Base-by-base conservation (phyloP, 2,888 invertebrate genomes). In the Pseudococcus longispinus region DNA sequence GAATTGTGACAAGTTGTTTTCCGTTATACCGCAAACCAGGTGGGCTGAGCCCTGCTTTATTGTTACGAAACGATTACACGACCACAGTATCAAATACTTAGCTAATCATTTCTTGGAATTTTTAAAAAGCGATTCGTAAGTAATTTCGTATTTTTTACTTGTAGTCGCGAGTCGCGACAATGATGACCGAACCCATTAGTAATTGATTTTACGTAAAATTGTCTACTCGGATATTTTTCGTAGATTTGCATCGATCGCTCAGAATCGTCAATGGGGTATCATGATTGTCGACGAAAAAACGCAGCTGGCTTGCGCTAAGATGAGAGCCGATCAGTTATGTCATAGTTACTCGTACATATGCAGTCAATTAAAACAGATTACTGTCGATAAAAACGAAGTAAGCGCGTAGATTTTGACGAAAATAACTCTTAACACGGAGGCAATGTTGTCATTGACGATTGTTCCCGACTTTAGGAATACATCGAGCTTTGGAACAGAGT, bases 41-140 rank as follows among this genome's bases (percentile, higher is more conserved):
- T 97, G 97, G 97, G 94, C 96, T 0, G 95, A 95, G 88, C 93
- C 94, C 2, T 94, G 97, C 18, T 94, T 94, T 88, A 93, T 94
- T 88, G 92, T 97, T 90, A 95, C 96, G 37, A 93, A 95, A 4
- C 95, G 95, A 89, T 92, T 98, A 18, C 92, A 96, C 83, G 96
- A 96, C 89, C 94, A 95, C 0, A 94, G 95, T 46, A 95, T 96
- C 88, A 94, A 94, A 89, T 97, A 94, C 90, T 93, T 96, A 65
- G 94, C 95, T 3, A 93, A 95, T 88, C 94, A 96, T 90, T 95
- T 97, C 88, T 92, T 94, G 42, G 93, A 93, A n/a, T 93, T 97
- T 6, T 91, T 98, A 55, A 92, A 93, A 83, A 93, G 93, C 88
- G 93, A 93, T 87, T 91, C 90, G 90, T 91, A 89, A 89, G 89